These are phyloP conservation scores for Cheirogaleus medius DNA, from an alignment of 2,113 vertebrate genomes.

Conservation along the genomic window DNA sequence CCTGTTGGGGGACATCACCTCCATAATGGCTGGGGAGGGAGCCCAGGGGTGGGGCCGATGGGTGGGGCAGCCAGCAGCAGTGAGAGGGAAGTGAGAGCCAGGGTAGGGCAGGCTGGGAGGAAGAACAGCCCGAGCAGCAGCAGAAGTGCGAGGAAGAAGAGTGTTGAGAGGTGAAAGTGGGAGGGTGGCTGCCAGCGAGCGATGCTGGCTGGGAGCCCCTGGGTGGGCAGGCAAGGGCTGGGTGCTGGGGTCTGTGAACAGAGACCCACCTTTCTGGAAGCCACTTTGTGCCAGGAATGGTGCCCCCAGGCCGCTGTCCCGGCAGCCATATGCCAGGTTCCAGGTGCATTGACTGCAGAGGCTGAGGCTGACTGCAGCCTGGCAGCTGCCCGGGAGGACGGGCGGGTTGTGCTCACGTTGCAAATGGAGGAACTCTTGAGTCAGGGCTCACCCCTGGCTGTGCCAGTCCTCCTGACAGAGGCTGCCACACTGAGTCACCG, in stretches of 20 bases:
- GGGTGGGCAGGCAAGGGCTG: background rate
- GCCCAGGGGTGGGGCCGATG: background rate
- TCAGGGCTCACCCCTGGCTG: background rate
- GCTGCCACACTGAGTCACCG: background rate
- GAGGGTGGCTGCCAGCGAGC: background rate
- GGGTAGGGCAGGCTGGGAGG: background rate
- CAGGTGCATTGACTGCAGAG: background rate
- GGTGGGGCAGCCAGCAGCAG: background rate
- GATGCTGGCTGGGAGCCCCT: background rate
- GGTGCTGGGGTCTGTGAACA: background rate
- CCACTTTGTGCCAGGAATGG: background rate
- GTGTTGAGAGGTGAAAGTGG: background rate
- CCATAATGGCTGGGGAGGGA: background rate
- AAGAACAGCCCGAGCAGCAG: background rate
- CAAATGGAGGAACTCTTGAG: background rate
- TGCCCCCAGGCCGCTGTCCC: background rate
- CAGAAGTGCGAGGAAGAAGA: background rate
- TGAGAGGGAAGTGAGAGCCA: background rate
- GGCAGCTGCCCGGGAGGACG: accelerated
- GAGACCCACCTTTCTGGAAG: background rate
- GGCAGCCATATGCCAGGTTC: background rate
- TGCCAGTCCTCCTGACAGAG: background rate
- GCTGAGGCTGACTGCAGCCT: background rate
- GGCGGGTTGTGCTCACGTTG: background rate
- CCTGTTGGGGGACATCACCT: too few species aligned